These are phyloP conservation scores for Trichonephila clavipes DNA, from an alignment of 1,140 invertebrate species.

Conservation along the genomic window DNA sequence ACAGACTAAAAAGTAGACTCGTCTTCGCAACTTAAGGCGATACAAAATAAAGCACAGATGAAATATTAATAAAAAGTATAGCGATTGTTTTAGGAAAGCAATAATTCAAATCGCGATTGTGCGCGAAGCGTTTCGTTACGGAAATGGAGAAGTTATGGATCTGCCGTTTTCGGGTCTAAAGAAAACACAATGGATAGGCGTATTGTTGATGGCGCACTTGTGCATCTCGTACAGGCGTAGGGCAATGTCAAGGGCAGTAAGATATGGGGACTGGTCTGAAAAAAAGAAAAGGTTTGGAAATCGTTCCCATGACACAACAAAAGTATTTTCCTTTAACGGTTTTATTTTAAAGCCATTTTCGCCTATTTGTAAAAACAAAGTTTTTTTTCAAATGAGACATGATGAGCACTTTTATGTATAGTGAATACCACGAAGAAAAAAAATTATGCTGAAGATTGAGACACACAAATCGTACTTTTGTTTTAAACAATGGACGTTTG, in stretches of 20 bases:
- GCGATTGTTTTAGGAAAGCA: neutral
- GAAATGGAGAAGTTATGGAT: conserved; percentile 32
- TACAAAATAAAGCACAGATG: neutral
- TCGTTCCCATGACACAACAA: neutral
- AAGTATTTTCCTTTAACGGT: neutral
- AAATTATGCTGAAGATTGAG: neutral
- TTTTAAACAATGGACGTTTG: neutral
- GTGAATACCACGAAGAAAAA: neutral
- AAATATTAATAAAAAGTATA: neutral
- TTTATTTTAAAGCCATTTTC: conserved; percentile 11
- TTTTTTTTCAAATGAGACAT: neutral
- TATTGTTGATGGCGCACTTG: neutral
- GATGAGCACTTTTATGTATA: neutral
- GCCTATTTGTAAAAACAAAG: conserved; percentile 21
- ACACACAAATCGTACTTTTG: neutral
- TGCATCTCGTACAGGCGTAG: neutral
- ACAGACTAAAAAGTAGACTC: neutral
- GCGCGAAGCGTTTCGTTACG: conserved; percentile 13
- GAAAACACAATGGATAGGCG: conserved; percentile 23
- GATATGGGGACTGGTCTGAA: neutral
- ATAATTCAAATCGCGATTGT: conserved; percentile 57
- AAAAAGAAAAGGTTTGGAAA: neutral
- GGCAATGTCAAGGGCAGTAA: conserved; percentile 30
- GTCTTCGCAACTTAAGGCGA: neutral
- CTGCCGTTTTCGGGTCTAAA: neutral